Evolutionary conservation across 2,113 vertebrate species (phyloP), one percentile per base, ranked within the genome.

Genomic region (Daphoenositta chrysoptera): DNA sequence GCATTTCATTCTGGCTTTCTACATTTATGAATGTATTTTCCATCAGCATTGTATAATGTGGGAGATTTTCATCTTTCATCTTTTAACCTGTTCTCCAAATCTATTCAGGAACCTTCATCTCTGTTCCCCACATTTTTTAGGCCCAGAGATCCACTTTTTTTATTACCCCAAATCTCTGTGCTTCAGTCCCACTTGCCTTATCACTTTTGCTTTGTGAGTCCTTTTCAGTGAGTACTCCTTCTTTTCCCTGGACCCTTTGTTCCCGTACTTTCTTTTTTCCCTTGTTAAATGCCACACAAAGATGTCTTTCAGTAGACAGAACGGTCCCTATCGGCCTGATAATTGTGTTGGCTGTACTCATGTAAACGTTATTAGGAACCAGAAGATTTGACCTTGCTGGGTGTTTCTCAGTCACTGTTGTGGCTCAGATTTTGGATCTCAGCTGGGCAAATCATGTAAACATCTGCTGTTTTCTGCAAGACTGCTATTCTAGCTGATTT

Each of bases 371-470:
- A 79, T 89, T 96, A 94, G 63, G 78, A 94, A 95, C 86, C 40
- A 87, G 81, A 96, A 97, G 91, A 96, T 97, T 95, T 94, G 95
- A 97, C 94, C 92, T 95, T 93, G 91, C 78, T 96, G 95, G 80
- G 86, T 97, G 60, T 93, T 97, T 96, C 72, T 97, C 94, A 96
- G 93, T 90, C 88, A 83, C 93, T 88, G 58, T 89, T 93, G 96
- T 95, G 87, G 85, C 90, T 97, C 91, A 69, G 92, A 96, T 95
- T 97, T 97, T 83, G 78, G 96, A 95, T 93, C 71, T 95, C 85
- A 93, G 75, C 26, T 92, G 53, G 78, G 47, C 11, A 94, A 95
- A 96, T 81, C 71, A 70, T 66, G 68, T 92, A 92, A 95, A 90
- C 89, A 86, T 93, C 90, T 96, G 80, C 39, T 93, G 33, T 80